Base-by-base conservation (phyloP, 2,888 invertebrate species). In the Tiphia femorata region DNA sequence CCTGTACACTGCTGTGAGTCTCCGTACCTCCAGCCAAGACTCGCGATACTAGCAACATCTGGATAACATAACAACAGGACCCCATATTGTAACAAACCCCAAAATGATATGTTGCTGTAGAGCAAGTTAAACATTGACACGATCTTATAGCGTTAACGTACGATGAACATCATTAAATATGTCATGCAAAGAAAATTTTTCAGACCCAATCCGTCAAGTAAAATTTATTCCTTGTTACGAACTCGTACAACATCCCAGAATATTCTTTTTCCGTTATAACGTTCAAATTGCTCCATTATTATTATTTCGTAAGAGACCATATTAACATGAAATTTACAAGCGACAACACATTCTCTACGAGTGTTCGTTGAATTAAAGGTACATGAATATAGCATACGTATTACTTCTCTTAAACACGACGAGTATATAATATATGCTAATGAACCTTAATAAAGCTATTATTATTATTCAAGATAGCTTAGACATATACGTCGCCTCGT, bases 11-110 rank as follows among this genome's bases (percentile, higher is more conserved):
- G 70, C 73, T 72, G 70, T 68, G 64, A 76, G 71, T 76, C 77
- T 75, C 78, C 78, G 74, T 73, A 66, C 76, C 76, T 78, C 79
- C 76, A 70, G 73, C 72, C 73, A 74, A 78, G 73, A 75, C 73
- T 79, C 69, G 77, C 70, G 73, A 79, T 67, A 73, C 75, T 78
- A 82, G 79, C 80, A 81, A 77, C 83, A 83, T 83, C 83, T 83
- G 77, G 51, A 76, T 75, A 79, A 76, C 73, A 81, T 64, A 74
- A 78, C 62, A 77, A 71, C 53, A 74, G 69, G 64, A 73, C 65
- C 74, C 66, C 67, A 62, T 60, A 69, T 75, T 76, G 66, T 69
- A 73, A 69, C 64, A 62, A 64, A 65, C 68, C 68, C 70, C 67
- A 64, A 60, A 64, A 61, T 61, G 50, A 62, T 61, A 66, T 57